Evolutionary conservation across 2,888 invertebrate species (phyloP), one percentile per base, ranked within the genome.

Genomic region (Griposia aprilina): DNA sequence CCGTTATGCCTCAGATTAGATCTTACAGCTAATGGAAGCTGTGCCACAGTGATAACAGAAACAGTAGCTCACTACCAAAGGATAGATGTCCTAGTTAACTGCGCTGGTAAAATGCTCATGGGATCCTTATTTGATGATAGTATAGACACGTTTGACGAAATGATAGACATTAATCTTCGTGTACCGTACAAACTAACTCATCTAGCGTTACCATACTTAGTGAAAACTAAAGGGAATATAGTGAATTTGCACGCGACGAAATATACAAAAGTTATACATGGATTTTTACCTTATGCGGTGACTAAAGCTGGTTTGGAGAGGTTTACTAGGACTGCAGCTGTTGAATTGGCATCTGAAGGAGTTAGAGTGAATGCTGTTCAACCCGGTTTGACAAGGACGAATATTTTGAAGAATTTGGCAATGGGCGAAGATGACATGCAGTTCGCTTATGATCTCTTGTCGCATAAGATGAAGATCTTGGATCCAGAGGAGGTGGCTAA

Each of bases 221-320:
- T 98, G 1, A 97, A 97, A 92, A 97, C 97, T 0, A 98, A 98
- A 94, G 99, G 99, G 0, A 98, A 97, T 83, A 97, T 99, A 84
- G 98, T 99, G 0, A 99, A 99, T 93, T 98, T 99, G 0, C 98
- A 99, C 11, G 98, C 98, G 90, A 98, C 99, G 0, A 98, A 98
- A 90, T 99, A 99, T 23, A 81, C 97, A 93, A 91, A 89, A 74
- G 87, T 90, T 0, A 66, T 90, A n/a, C 92, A 91, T 23, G 94
- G 94, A 1, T 92, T 91, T 50, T n/a, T 93, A 2, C 91, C 92
- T 7, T 89, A 90, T 26, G 76, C 88, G 0, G 87, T 93, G 0
- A 87, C 93, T 0, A 93, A 93, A 71, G 82, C 90, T n/a, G 94
- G 92, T 0, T 45, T 94, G 15, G 91, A 91, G 59, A 91, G 87